A percentile compares a stretch with the other conserved stretches of the same genome.
These are phyloP conservation scores for Platanista minor DNA, from an alignment of 2,113 vertebrate genomes.

Conservation along the genomic window DNA sequence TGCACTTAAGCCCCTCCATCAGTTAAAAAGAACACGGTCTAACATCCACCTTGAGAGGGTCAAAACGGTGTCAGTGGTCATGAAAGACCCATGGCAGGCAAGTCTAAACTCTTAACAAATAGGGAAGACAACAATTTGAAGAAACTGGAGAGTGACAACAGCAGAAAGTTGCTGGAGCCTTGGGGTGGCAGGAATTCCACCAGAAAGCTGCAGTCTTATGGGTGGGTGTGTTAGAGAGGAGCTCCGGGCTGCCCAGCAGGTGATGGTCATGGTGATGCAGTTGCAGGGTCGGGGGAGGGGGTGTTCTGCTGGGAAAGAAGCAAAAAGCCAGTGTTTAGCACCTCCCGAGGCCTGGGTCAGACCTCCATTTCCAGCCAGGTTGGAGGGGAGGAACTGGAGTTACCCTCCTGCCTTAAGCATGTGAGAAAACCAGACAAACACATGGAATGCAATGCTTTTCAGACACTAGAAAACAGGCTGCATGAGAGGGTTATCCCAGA, in stretches of 20 bases:
- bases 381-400: not conserved
- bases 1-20: not conserved
- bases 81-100: not conserved
- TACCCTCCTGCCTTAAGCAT: not conserved
- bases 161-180: not conserved
- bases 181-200: fast-evolving
- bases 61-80: not conserved
- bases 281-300: fast-evolving
- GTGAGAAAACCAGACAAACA: not conserved
- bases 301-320: not conserved
- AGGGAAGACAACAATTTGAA: not conserved
- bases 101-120: not conserved
- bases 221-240: not conserved
- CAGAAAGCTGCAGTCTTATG: not conserved
- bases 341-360: not conserved
- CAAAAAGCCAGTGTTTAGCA: not conserved
- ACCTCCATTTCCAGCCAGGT: not conserved
- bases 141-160: not conserved
- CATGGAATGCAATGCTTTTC: not conserved
- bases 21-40: not conserved
- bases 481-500: too few relatives aligned
- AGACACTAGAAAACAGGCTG: not conserved
- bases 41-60: not conserved
- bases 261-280: not conserved
- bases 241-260: not conserved